Conservation (phyloP, 2,113 vertebrate genomes). For the Pluvialis apricaria region DNA sequence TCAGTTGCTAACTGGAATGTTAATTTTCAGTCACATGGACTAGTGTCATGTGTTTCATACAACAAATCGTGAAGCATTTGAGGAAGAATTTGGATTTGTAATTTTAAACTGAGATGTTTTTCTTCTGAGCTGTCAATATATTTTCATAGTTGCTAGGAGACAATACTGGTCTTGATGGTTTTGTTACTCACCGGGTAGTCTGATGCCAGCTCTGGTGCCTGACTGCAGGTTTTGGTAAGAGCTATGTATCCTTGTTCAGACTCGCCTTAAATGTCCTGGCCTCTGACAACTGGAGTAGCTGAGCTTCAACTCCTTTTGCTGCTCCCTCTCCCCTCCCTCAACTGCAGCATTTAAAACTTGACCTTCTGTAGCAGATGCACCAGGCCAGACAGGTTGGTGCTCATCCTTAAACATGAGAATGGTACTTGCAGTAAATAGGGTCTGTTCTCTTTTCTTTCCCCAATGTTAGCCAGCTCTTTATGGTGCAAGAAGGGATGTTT, state of each 20-base stretch:
- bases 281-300: not conserved
- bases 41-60: not conserved
- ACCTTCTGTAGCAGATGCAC: not conserved
- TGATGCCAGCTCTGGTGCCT: not conserved
- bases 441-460: not conserved
- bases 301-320: not conserved
- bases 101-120: not conserved
- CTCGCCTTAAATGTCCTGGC: not conserved
- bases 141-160: not conserved
- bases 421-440: not conserved
- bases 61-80: not conserved
- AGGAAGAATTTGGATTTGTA: not conserved
- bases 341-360: not conserved
- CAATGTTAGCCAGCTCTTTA: not conserved
- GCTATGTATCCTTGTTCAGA: not conserved
- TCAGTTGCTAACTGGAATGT: not conserved
- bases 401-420: not conserved
- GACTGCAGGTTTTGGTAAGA: not conserved
- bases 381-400: not conserved
- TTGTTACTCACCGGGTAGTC: not conserved
- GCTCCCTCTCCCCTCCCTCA: not conserved
- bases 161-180: not conserved
- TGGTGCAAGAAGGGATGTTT: not conserved
- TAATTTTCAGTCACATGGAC: not conserved
- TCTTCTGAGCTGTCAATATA: not conserved